Evolutionary conservation across 30 jellyfish, hydroid and myxozoan species (phyloP).

Genomic region (Cassiopea xamachana): DNA sequence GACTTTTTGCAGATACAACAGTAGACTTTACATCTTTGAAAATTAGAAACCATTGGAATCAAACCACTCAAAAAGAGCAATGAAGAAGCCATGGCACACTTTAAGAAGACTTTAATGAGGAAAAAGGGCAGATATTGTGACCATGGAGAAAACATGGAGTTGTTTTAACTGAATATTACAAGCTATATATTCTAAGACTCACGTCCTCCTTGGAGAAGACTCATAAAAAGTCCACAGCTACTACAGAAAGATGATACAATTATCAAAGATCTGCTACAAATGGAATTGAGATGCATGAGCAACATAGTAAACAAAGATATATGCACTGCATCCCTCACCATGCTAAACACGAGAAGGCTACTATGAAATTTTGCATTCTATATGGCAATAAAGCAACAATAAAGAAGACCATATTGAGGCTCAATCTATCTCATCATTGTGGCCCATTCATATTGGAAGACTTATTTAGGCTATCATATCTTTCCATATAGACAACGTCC

Average conservation of each 20-base stretch:
- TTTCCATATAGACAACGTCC: no score
- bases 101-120: constrained; percentile 14
- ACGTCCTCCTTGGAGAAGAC: neutral
- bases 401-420: neutral
- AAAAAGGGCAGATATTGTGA: constrained; percentile 33
- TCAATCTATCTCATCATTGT: constrained; percentile 11
- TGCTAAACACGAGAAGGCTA: constrained; percentile 16
- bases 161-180: neutral
- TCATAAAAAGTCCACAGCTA: neutral
- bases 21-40: neutral
- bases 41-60: constrained; percentile 1
- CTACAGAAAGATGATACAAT: constrained; percentile 3
- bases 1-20: neutral
- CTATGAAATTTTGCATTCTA: constrained; percentile 40
- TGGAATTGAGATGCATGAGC: constrained; percentile 1
- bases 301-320: neutral
- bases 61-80: neutral
- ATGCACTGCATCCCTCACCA: constrained; percentile 44
- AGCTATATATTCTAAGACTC: constrained; percentile 12
- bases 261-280: constrained; percentile 34
- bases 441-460: constrained; percentile 61
- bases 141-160: constrained; percentile 43
- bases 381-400: constrained; percentile 52
- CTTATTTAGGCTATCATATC: constrained; percentile 19
- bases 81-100: neutral